Evolutionary conservation across 2,113 vertebrate genomes (phyloP).

Genomic region (Salminus brasiliensis): DNA sequence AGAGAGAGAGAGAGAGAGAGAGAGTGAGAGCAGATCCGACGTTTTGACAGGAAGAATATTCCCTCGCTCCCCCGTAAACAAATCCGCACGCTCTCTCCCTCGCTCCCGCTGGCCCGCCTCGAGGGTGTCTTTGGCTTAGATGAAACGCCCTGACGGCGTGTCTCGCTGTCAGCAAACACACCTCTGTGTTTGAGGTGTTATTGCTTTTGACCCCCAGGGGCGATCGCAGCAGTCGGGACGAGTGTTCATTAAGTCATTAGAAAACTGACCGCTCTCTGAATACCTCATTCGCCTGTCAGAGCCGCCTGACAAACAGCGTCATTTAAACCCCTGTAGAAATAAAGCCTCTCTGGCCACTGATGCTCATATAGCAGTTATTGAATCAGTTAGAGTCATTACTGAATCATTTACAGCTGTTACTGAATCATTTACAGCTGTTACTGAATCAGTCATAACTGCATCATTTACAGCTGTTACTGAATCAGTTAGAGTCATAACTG

Average conservation of each 20-base stretch:
- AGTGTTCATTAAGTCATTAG: not conserved
- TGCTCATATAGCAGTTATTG: too few species aligned
- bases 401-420: too few species aligned
- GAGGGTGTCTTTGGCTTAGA: not conserved
- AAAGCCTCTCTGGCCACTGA: too few species aligned
- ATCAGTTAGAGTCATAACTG: too few species aligned
- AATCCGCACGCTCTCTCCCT: not conserved
- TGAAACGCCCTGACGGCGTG: not conserved
- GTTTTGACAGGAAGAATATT: constrained; percentile 27
- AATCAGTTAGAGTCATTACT: too few species aligned
- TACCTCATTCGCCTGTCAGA: too few species aligned
- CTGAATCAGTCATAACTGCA: too few species aligned
- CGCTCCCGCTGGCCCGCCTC: not conserved
- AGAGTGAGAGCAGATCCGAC: constrained; percentile 7
- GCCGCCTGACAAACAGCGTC: too few species aligned
- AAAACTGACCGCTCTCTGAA: not conserved
- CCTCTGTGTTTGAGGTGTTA: not conserved
- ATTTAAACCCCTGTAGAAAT: too few species aligned
- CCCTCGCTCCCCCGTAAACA: constrained; percentile 8
- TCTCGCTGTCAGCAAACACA: not conserved
- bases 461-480: too few species aligned
- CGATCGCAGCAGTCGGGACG: too few species aligned
- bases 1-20: not conserved
- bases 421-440: too few species aligned
- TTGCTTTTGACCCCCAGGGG: not conserved